Percentiles rank a stretch among this genome's conserved stretches.
These are phyloP conservation scores for Antigone vipio DNA, from an alignment of 2,113 vertebrate genomes.

Conservation along the genomic window DNA sequence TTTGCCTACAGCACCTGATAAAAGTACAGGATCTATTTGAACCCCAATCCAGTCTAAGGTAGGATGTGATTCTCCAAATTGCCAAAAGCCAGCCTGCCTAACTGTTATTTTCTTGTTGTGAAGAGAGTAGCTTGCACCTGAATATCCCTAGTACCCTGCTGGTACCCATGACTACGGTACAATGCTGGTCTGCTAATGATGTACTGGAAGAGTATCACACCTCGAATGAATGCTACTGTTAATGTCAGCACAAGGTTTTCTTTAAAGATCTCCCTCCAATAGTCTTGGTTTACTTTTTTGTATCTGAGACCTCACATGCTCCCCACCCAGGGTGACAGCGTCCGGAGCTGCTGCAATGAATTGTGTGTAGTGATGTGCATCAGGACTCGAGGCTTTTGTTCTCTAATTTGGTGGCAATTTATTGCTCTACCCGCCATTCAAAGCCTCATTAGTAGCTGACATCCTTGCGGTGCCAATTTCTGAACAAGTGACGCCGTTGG, in stretches of 20 bases:
- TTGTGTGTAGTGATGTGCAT: not conserved
- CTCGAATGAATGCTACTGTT: fast-evolving
- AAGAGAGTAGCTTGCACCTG: not conserved
- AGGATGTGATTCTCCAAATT: not conserved
- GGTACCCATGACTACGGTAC: fast-evolving
- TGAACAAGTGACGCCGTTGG: fast-evolving
- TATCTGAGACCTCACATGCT: fast-evolving
- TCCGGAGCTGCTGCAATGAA: not conserved
- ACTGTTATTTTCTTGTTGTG: fast-evolving
- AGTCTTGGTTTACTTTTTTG: too few relatives aligned
- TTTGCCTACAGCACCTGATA: fast-evolving
- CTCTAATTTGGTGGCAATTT: fast-evolving
- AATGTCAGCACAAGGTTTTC: not conserved
- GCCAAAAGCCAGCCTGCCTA: not conserved
- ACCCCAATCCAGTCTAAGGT: not conserved
- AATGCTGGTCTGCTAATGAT: fast-evolving
- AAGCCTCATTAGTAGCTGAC: not conserved
- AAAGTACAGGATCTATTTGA: not conserved
- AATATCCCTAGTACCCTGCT: not conserved
- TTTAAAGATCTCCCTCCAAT: fast-evolving
- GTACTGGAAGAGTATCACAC: fast-evolving
- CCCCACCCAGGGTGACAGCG: not conserved
- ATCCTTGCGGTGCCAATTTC: not conserved
- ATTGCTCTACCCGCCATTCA: not conserved
- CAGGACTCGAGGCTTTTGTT: not conserved